Evolutionary conservation across 2,113 vertebrate genomes (phyloP).

Genomic region (Pimephales promelas): DNA sequence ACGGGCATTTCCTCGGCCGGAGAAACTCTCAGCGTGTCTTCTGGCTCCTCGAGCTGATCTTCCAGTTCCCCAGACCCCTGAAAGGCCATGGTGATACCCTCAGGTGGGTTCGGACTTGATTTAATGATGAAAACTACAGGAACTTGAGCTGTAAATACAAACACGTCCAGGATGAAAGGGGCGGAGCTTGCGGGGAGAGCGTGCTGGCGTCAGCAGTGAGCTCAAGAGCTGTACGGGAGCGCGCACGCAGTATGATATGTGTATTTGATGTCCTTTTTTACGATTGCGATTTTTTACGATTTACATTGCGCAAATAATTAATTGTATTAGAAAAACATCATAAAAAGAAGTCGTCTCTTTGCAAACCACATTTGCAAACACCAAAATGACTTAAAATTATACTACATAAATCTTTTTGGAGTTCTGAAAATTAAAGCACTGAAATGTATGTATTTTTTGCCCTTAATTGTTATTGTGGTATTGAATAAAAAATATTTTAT

Average conservation of each 20-base stretch:
- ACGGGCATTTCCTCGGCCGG: constrained; percentile 75
- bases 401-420: not conserved
- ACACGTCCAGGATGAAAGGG: constrained; percentile 24
- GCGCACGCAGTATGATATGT: not conserved
- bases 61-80: constrained; percentile 71
- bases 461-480: not conserved
- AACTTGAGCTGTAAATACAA: constrained; percentile 44
- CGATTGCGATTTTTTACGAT: too few relatives aligned
- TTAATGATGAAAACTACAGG: constrained; percentile 19
- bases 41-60: constrained; percentile 76
- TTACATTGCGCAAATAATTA: not conserved
- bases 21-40: constrained; percentile 66
- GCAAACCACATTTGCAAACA: not conserved
- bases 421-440: not conserved
- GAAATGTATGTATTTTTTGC: too few relatives aligned
- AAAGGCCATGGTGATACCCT: constrained; percentile 66
- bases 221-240: not conserved
- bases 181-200: constrained; percentile 2
- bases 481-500: too few relatives aligned
- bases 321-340: not conserved
- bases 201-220: not conserved
- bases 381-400: not conserved
- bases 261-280: not conserved
- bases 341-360: not conserved
- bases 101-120: not conserved